Evolutionary conservation across 1,140 invertebrate species (phyloP), one percentile per base, ranked within the genome.

Genomic region (Oreohelix idahoensis): DNA sequence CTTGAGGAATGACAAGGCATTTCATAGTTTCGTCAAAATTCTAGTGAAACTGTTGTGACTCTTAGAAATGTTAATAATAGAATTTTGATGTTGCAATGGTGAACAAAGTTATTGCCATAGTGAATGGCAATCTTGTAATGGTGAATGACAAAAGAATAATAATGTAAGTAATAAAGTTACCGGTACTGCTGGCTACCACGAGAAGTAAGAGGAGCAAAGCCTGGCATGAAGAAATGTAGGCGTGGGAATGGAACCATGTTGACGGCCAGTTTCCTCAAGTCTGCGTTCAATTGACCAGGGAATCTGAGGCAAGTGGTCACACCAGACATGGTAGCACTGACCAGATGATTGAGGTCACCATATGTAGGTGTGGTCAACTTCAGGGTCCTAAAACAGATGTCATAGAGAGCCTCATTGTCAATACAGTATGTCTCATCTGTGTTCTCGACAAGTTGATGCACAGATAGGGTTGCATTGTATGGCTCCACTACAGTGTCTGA

Each of bases 331-430:
- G 36, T 93, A 93, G 13, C 96, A 91, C 89, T 78, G 66, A 82
- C 81, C 39, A 77, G 79, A 35, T 76, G 74, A 45, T 76, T 76
- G 32, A 76, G 42, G 74, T 76, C 74, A 51, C 74, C 74, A 51
- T 76, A 76, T 45, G 74, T 76, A 0, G 74, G 74, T 29, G 74
- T 76, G 74, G 74, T 76, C 74, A 76, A 51, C 63, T 87, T 26
- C 95, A 96, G 76, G 87, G 96, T 98, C 23, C 96, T 94, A 94
- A 97, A 97, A 93, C 97, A 97, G 87, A 97, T 97, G 92, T 97
- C 97, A 89, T 97, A 97, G n/a, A 98, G 94, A 71, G 74, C 74
- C 29, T 76, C 74, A 35, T 76, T 76, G 45, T 76, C 74, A 49
- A 76, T 76, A 26, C 74, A 76, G 29, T 76, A 76, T 17, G 74